These are phyloP conservation scores for Galleria mellonella DNA, from an alignment of 1,140 invertebrate genomes.

Conservation along the genomic window DNA sequence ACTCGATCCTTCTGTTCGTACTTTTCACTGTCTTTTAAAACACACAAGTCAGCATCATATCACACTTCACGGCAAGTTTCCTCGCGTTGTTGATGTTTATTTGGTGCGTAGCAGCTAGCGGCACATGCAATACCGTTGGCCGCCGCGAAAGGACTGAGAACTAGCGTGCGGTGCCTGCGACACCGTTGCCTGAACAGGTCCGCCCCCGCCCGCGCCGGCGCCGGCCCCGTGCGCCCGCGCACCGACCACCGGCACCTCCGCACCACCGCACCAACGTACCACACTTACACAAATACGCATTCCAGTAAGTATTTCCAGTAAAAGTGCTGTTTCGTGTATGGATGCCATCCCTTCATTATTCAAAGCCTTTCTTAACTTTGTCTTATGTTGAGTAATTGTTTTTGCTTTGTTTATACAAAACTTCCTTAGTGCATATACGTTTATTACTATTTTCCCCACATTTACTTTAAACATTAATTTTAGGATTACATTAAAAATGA, in stretches of 20 bases:
- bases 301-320: constrained; percentile 59
- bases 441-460: no score
- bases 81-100: constrained; percentile 55
- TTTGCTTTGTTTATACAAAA: no score
- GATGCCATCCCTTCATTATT: constrained; percentile 16
- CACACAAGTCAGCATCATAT: constrained; percentile 63
- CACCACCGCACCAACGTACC: constrained; percentile 17
- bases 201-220: constrained; percentile 53
- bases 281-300: constrained; percentile 40
- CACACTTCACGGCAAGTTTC: constrained; percentile 63
- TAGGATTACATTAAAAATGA: no score
- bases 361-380: constrained; percentile 5
- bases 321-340: constrained; percentile 54
- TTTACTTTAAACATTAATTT: no score
- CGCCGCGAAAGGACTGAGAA: constrained; percentile 66
- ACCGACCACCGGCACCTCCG: constrained; percentile 20
- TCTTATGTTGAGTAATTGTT: not conserved
- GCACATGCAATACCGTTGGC: constrained; percentile 68
- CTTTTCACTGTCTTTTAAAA: constrained; percentile 51
- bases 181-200: constrained; percentile 72
- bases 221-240: constrained; percentile 33
- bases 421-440: no score
- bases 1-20: constrained; percentile 52
- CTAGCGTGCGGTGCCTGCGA: constrained; percentile 57
- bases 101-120: constrained; percentile 55